Conservation (phyloP, 2,797 vertebrate genomes). For the Okamejei kenojei region DNA sequence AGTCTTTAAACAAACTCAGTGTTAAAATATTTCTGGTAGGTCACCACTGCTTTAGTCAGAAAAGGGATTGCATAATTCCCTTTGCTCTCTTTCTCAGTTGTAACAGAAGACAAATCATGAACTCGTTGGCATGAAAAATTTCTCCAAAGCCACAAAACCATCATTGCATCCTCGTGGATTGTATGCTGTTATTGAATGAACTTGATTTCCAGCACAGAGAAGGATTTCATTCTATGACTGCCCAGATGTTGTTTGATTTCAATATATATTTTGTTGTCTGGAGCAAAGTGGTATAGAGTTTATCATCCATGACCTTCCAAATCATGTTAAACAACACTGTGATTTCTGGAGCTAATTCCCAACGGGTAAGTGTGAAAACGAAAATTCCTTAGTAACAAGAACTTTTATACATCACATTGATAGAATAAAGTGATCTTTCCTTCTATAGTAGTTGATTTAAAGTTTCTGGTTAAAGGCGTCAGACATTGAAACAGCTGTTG, state of each 20-base stretch:
- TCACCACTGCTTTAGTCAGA: background rate
- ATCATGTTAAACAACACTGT: background rate
- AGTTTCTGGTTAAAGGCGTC: background rate
- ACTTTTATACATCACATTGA: background rate
- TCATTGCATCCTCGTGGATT: background rate
- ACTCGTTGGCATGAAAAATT: background rate
- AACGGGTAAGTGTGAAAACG: background rate
- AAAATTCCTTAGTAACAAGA: background rate
- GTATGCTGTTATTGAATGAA: background rate
- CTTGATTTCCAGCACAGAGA: background rate
- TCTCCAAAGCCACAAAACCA: too few relatives aligned
- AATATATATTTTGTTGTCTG: background rate
- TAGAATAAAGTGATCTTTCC: background rate
- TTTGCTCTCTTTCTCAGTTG: background rate
- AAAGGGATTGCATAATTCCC: background rate
- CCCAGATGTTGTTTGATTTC: background rate
- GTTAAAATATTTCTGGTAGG: background rate
- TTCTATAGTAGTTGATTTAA: background rate
- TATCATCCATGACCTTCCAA: background rate
- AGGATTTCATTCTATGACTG: background rate
- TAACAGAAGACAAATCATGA: background rate
- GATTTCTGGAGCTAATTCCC: conserved; percentile 2
- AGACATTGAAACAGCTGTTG: conserved; percentile 19
- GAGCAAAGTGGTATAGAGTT: background rate
- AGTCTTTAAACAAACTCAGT: background rate